phyloP scores from a whole-genome alignment of 1,140 invertebrate species.

The Calycopis cecrops region DNA sequence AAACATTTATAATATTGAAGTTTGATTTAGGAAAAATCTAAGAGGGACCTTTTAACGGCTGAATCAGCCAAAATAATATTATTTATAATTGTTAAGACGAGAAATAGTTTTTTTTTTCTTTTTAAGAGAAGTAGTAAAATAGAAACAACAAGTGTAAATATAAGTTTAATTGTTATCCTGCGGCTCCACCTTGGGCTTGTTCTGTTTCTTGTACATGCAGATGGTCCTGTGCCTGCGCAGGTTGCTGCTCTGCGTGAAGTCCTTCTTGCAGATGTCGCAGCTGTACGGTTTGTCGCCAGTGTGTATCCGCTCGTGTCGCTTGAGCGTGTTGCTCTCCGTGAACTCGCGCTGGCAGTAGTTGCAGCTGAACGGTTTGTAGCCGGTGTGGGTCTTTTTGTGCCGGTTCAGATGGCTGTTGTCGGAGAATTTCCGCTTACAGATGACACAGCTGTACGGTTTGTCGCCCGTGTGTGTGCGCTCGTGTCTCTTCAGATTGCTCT shows the following conservation, averaged over 20 bases:
- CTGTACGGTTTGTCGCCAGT: slow-evolving; percentile 19
- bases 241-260: slow-evolving; percentile 8
- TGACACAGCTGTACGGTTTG: slow-evolving; percentile 16
- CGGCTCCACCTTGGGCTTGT: not conserved
- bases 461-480: slow-evolving; percentile 18
- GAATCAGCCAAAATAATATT: too few species aligned
- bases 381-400: slow-evolving; percentile 8
- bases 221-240: slow-evolving; percentile 2
- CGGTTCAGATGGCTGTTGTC: slow-evolving; percentile 12
- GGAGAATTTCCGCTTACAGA: slow-evolving; percentile 12
- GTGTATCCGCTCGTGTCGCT: slow-evolving; percentile 12
- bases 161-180: not conserved
- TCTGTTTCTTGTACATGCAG: not conserved
- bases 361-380: slow-evolving; percentile 12
- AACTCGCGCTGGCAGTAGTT: slow-evolving; percentile 8
- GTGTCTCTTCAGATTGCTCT: slow-evolving; percentile 14
- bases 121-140: too few species aligned
- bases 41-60: too few species aligned
- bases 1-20: too few species aligned
- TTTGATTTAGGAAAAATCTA: too few species aligned
- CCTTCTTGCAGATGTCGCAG: slow-evolving; percentile 17
- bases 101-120: too few species aligned
- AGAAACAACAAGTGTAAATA: too few species aligned
- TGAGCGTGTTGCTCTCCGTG: not conserved
- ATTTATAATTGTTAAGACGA: too few species aligned